Percentiles rank a stretch among this genome's conserved stretches.
These are phyloP conservation scores for Congeria kusceri DNA, from an alignment of 2,888 invertebrate genomes.

Conservation along the genomic window DNA sequence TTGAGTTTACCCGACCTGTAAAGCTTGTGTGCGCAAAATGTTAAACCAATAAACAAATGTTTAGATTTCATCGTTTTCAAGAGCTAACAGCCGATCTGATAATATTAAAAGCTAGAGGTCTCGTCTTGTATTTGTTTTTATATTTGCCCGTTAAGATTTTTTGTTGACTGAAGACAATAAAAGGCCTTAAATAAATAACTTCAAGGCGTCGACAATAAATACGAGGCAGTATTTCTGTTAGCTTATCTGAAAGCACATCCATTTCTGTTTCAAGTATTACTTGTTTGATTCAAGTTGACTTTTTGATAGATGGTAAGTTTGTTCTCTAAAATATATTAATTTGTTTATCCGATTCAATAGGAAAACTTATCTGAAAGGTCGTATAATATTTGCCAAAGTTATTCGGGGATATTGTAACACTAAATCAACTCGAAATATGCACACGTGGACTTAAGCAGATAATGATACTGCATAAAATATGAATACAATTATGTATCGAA, in stretches of 20 bases:
- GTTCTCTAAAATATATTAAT: slow-evolving; percentile 52
- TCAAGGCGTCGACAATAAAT: slow-evolving; percentile 42
- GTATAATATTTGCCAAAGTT: slow-evolving; percentile 25
- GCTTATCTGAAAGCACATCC: slow-evolving; percentile 33
- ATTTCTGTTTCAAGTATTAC: slow-evolving; percentile 38
- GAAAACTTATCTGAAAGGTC: slow-evolving; percentile 7
- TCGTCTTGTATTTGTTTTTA: slow-evolving; percentile 62
- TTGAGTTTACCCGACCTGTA: slow-evolving; percentile 58
- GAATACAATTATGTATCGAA: too few relatives aligned
- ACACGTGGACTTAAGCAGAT: too few relatives aligned
- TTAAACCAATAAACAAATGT: slow-evolving; percentile 69
- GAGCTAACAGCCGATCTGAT: slow-evolving; percentile 60
- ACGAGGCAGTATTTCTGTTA: slow-evolving; percentile 22
- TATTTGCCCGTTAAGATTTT: slow-evolving; percentile 60
- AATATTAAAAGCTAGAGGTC: slow-evolving; percentile 48
- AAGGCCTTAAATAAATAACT: slow-evolving; percentile 58
- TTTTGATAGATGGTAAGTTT: slow-evolving; percentile 32
- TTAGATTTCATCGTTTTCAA: slow-evolving; percentile 60
- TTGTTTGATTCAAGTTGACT: slow-evolving; percentile 16
- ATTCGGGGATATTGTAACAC: slow-evolving; percentile 18
- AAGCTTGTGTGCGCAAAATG: slow-evolving; percentile 39
- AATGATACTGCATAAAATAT: too few relatives aligned
- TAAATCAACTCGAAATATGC: slow-evolving; percentile 2
- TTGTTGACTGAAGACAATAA: slow-evolving; percentile 65
- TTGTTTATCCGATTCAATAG: slow-evolving; percentile 29